Percentiles rank a stretch among this genome's conserved stretches.
phyloP scores from a whole-genome alignment of 2,113 vertebrate species.

The Puma concolor region DNA sequence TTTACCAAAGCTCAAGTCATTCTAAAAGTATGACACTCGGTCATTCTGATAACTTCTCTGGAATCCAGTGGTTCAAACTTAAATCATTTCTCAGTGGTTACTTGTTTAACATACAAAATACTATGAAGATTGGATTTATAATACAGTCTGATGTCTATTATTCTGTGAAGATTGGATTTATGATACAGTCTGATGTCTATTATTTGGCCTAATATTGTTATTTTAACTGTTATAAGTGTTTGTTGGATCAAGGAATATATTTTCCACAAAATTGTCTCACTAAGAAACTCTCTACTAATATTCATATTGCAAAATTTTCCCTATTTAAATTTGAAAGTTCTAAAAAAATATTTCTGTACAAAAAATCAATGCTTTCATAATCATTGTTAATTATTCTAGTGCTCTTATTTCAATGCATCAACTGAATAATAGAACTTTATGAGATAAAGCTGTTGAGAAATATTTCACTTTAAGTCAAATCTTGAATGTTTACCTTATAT shows the following conservation, averaged over 20 bases:
- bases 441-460: not conserved
- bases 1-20: not conserved
- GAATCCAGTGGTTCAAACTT: slow-evolving; percentile 19
- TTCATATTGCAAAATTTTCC: not conserved
- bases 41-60: slow-evolving; percentile 22
- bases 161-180: not conserved
- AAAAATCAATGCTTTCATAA: slow-evolving; percentile 3
- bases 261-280: slow-evolving; percentile 32
- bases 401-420: not conserved
- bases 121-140: not conserved
- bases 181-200: not conserved
- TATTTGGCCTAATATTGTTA: not conserved
- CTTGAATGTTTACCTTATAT: not conserved
- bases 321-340: slow-evolving; percentile 20
- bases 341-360: not conserved
- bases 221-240: not conserved
- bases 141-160: not conserved
- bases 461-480: slow-evolving; percentile 17
- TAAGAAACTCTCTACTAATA: not conserved
- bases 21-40: not conserved
- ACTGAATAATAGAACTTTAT: not conserved
- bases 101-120: not conserved
- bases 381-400: not conserved
- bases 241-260: not conserved
- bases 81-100: not conserved